Evolutionary conservation across 23 tunicate species (phyloP).

Genomic region (Ascidia mentula): DNA sequence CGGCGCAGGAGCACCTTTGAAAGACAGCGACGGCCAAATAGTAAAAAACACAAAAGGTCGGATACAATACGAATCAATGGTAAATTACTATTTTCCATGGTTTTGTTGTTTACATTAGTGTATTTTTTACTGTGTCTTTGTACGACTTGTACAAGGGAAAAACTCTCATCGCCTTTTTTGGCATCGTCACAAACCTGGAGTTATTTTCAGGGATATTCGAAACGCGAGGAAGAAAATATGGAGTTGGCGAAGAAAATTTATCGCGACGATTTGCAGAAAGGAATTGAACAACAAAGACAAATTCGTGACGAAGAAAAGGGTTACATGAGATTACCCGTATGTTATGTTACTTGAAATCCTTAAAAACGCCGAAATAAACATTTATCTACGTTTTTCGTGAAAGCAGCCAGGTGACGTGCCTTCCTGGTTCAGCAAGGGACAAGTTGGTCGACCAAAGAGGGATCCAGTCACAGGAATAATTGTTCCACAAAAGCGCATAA

Average conservation of each 20-base stretch:
- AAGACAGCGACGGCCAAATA: slow-evolving; percentile 56
- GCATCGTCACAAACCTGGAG: no score
- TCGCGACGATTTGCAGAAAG: slow-evolving; percentile 62
- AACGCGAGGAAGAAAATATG: slow-evolving; percentile 55
- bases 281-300: slow-evolving; percentile 52
- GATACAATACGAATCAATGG: slow-evolving; percentile 71
- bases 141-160: no score
- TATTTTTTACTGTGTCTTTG: no score
- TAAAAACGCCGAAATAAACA: no score
- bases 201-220: slow-evolving; percentile 46
- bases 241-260: slow-evolving; percentile 52
- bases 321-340: slow-evolving; percentile 59
- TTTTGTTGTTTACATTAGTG: no score
- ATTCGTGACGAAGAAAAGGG: slow-evolving; percentile 68
- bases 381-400: no score
- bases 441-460: slow-evolving; percentile 87
- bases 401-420: slow-evolving; percentile 87
- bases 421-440: slow-evolving; percentile 90
- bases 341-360: neutral
- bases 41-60: slow-evolving; percentile 84
- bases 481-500: slow-evolving; percentile 87
- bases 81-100: neutral
- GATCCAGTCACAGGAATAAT: slow-evolving; percentile 88
- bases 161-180: no score
- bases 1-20: slow-evolving; percentile 90